Conservation (phyloP, 2,888 invertebrate genomes). For the Agapostemon virescens region DNA sequence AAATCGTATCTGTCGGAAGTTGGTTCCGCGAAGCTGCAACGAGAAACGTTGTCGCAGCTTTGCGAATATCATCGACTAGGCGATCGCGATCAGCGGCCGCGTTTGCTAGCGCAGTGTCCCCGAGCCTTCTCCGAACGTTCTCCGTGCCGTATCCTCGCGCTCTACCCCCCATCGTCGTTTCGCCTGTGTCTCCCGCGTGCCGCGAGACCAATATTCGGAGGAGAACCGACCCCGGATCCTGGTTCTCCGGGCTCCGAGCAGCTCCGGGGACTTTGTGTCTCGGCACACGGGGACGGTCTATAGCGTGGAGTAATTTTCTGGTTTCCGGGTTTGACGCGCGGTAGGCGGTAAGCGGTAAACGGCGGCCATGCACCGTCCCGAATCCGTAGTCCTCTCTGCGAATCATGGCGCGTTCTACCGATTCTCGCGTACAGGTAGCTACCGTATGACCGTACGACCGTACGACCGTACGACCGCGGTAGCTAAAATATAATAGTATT, state of each 20-base stretch:
- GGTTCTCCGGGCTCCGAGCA: neutral
- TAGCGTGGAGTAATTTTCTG: conserved; percentile 73
- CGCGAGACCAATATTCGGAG: conserved; percentile 61
- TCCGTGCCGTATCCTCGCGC: too few species aligned
- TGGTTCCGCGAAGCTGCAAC: neutral
- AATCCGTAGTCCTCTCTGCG: neutral
- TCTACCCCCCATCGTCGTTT: neutral
- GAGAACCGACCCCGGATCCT: conserved; percentile 50
- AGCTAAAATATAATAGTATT: conserved; percentile 48
- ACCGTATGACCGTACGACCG: too few species aligned
- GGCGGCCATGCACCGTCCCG: conserved; percentile 18
- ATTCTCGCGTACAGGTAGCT: neutral
- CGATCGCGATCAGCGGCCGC: conserved; percentile 59
- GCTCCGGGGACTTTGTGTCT: conserved; percentile 15
- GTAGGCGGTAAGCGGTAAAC: conserved; percentile 25
- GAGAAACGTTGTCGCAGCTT: conserved; percentile 8
- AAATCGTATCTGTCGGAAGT: neutral
- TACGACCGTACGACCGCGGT: too few species aligned
- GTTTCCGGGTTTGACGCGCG: conserved; percentile 69
- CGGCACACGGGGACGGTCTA: conserved; percentile 54
- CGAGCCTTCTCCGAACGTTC: neutral
- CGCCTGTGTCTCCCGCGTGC: neutral
- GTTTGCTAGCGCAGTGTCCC: conserved; percentile 34
- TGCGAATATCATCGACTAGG: conserved; percentile 31
- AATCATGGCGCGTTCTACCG: too few species aligned